Evolutionary conservation across 35 echinoderm and acorn worm genomes (phyloP).

Genomic region (Heliocidaris tuberculata): DNA sequence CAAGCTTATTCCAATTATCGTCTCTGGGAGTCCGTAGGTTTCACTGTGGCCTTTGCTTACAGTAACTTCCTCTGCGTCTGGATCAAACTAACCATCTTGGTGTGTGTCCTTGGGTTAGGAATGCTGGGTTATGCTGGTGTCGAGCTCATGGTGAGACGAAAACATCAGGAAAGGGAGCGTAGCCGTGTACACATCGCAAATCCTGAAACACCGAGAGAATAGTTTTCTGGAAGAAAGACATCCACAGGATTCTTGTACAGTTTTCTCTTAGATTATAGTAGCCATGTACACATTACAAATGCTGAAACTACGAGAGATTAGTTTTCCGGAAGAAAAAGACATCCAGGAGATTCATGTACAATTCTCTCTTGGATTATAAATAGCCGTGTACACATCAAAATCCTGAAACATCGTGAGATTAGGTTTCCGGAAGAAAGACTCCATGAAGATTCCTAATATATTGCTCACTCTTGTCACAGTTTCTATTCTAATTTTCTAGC

Average conservation of each 20-base stretch:
- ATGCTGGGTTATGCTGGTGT: slow-evolving; percentile 59
- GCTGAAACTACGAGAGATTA: neutral
- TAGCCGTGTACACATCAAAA: neutral
- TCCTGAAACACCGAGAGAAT: neutral
- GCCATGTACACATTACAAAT: neutral
- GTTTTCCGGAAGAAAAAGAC: neutral
- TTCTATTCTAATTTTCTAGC: too few relatives aligned
- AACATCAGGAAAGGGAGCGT: neutral
- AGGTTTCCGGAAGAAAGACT: neutral
- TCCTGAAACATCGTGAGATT: neutral
- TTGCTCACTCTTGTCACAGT: too few relatives aligned
- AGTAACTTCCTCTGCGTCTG: slow-evolving; percentile 94
- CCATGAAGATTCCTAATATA: too few relatives aligned
- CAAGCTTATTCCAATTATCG: slow-evolving; percentile 93
- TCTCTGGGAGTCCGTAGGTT: slow-evolving; percentile 91
- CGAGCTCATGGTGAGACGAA: slow-evolving; percentile 42
- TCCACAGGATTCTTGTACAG: neutral
- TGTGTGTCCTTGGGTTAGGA: slow-evolving; percentile 54
- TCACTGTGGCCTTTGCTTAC: slow-evolving; percentile 85
- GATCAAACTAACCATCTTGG: slow-evolving; percentile 81
- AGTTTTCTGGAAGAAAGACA: neutral
- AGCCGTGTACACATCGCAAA: too few relatives aligned
- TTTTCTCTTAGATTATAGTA: too few relatives aligned
- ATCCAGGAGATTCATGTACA: neutral
- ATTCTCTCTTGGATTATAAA: too few relatives aligned